Conservation (phyloP, 2,888 invertebrate genomes). For the Icerya purchasi region DNA sequence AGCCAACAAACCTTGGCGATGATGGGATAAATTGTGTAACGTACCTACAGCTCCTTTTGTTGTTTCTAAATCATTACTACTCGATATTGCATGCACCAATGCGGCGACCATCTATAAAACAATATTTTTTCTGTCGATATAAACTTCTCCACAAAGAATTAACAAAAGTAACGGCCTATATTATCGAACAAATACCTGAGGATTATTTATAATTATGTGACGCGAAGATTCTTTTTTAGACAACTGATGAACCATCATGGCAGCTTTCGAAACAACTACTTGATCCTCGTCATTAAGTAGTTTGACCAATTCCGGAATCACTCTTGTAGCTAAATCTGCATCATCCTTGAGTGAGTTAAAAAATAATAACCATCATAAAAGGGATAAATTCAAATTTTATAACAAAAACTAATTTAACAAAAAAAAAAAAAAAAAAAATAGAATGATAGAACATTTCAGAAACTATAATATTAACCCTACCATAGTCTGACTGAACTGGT, state of each 20-base stretch:
- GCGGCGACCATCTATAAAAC: conserved; percentile 59
- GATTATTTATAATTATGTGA: conserved; percentile 90
- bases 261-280: conserved; percentile 91
- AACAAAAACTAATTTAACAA: no score
- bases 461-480: no score
- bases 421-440: no score
- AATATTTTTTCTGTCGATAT: neutral
- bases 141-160: neutral
- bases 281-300: conserved; percentile 86
- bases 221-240: conserved; percentile 94
- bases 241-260: conserved; percentile 97
- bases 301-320: conserved; percentile 93
- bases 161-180: neutral
- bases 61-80: conserved; percentile 87
- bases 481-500: conserved; percentile 90
- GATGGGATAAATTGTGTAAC: conserved; percentile 91
- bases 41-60: conserved; percentile 95
- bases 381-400: no score
- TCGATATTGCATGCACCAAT: conserved; percentile 80
- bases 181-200: conserved; percentile 31
- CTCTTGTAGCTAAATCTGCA: conserved; percentile 83
- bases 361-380: no score
- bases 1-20: conserved; percentile 85
- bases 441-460: no score
- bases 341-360: conserved; percentile 40